Percentiles rank a stretch among this genome's conserved stretches.
Conservation (phyloP, 2,113 vertebrate species). For the Pituophis catenifer region DNA sequence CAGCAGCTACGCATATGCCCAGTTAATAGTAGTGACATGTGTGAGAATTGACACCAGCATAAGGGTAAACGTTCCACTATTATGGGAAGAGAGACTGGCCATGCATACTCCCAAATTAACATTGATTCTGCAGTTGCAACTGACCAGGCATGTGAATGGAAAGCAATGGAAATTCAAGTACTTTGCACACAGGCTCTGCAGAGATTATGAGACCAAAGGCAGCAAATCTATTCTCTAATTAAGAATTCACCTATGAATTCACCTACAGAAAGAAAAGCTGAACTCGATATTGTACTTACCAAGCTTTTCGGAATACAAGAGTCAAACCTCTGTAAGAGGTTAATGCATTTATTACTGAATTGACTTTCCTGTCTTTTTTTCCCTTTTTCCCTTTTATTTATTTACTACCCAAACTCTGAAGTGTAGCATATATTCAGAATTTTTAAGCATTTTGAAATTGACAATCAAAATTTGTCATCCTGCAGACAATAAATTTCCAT, state of each 20-base stretch:
- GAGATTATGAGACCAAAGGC: background rate
- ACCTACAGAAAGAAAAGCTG: slow-evolving; percentile 3
- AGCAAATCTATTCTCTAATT: background rate
- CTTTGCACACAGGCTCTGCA: background rate
- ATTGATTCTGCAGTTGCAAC: background rate
- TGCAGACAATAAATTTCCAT: slow-evolving; percentile 97
- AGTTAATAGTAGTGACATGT: background rate
- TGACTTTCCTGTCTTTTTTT: slow-evolving; percentile 4
- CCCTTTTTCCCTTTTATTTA: slow-evolving; percentile 2
- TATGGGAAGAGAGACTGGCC: background rate
- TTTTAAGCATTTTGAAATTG: slow-evolving; percentile 85
- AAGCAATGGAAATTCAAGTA: background rate
- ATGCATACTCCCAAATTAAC: background rate
- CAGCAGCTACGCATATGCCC: background rate
- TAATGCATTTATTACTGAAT: background rate
- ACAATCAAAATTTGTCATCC: slow-evolving; percentile 94
- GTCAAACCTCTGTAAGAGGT: slow-evolving; percentile 8
- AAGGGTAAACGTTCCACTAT: background rate
- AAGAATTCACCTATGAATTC: slow-evolving; percentile 7
- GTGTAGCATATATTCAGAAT: background rate
- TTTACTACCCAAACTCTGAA: background rate
- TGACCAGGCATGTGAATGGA: background rate
- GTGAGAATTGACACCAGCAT: background rate
- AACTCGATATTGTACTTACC: background rate
- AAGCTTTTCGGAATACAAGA: background rate